A percentile compares a stretch with the other conserved stretches of the same genome.
Evolutionary conservation across 2,113 vertebrate species (phyloP).

Genomic region (Phalacrocorax aristotelis): DNA sequence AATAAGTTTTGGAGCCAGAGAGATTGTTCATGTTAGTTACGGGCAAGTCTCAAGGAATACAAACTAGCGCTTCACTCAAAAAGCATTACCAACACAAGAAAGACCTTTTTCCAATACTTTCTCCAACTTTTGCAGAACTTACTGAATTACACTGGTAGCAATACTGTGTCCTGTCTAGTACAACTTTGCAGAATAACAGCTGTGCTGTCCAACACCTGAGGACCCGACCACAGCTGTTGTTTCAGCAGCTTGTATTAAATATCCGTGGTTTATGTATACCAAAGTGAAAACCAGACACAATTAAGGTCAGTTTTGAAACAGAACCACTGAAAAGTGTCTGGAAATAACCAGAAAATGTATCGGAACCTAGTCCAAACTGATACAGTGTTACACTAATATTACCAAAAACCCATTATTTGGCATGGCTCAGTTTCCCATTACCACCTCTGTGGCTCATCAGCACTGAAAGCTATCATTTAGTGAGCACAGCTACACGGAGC

Average conservation of each 20-base stretch:
- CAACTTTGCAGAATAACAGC: neutral
- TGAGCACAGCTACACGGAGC: neutral
- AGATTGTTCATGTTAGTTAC: neutral
- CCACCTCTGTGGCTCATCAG: neutral
- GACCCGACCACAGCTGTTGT: neutral
- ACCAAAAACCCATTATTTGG: neutral
- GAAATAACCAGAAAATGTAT: neutral
- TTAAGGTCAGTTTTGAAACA: neutral
- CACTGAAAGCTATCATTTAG: neutral
- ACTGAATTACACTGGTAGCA: neutral
- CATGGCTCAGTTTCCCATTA: neutral
- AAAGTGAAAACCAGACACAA: neutral
- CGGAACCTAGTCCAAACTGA: neutral
- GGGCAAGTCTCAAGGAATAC: neutral
- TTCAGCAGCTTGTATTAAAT: neutral
- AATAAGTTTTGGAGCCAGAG: neutral
- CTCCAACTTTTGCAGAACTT: neutral
- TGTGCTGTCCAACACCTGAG: neutral
- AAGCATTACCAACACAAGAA: neutral
- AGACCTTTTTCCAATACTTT: neutral
- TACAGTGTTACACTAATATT: neutral
- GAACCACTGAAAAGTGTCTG: neutral
- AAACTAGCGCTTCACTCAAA: neutral
- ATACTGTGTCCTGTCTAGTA: neutral
- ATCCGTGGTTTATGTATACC: fast-evolving